Percentiles rank a stretch among this genome's conserved stretches.
phyloP scores from a whole-genome alignment of 2,797 vertebrate genomes.

The Peromyscus melanophrys region DNA sequence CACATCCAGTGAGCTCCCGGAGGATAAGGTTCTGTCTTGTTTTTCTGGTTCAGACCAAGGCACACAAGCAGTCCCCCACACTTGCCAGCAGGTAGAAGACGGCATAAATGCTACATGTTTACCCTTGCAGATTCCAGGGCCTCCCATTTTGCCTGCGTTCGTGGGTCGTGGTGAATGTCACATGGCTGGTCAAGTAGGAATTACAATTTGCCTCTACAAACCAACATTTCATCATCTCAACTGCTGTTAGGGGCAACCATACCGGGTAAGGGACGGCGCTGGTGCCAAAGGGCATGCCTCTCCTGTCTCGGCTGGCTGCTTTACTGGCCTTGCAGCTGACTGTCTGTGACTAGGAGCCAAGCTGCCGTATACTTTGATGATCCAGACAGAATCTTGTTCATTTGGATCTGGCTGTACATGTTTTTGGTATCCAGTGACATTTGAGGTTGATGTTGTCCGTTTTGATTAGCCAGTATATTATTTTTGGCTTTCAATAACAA shows the following conservation, averaged over 20 bases:
- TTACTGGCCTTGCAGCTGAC: neutral
- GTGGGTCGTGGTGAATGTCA: neutral
- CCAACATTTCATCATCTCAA: neutral
- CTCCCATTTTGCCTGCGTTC: neutral
- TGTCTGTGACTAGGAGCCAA: conserved; percentile 4
- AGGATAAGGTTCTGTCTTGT: neutral
- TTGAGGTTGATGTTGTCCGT: conserved; percentile 62
- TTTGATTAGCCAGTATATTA: conserved; percentile 65
- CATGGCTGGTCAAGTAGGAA: neutral
- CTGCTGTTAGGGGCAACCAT: neutral
- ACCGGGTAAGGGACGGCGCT: neutral
- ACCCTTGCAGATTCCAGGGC: neutral
- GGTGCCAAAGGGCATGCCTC: rapidly evolving
- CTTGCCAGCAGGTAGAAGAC: rapidly evolving
- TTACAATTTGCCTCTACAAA: neutral
- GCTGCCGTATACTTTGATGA: neutral
- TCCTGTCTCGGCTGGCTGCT: neutral
- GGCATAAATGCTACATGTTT: rapidly evolving
- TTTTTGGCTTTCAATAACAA: conserved; percentile 70
- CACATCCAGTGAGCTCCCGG: neutral
- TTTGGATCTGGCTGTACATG: neutral
- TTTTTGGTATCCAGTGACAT: conserved; percentile 26
- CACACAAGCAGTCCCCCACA: neutral
- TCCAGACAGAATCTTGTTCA: conserved; percentile 43
- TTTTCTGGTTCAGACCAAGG: neutral